Conservation (phyloP, 2,888 invertebrate genomes). For the Campoletis raptor region DNA sequence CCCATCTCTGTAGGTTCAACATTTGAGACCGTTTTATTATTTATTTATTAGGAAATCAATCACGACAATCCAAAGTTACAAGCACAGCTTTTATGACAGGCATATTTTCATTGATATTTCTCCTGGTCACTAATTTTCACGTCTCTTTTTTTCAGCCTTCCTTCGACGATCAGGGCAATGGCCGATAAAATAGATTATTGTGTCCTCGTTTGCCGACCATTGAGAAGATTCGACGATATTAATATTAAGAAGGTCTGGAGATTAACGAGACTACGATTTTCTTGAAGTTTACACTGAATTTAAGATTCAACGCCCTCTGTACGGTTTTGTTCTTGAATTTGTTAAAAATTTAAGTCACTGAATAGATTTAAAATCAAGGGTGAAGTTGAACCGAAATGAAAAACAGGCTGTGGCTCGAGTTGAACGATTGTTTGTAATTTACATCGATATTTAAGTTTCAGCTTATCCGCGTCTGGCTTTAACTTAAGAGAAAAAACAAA, state of each 20-base stretch:
- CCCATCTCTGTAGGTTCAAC: no score
- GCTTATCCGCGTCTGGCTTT: not conserved
- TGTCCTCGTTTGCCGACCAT: not conserved
- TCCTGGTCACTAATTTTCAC: not conserved
- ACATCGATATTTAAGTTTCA: not conserved
- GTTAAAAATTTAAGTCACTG: not conserved
- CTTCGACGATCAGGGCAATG: not conserved
- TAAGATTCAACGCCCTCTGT: no score
- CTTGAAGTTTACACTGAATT: not conserved
- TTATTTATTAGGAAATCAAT: not conserved
- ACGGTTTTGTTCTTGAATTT: not conserved
- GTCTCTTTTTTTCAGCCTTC: conserved; percentile 36
- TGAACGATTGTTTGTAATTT: not conserved
- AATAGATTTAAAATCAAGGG: not conserved
- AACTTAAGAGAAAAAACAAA: not conserved
- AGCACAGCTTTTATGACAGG: not conserved
- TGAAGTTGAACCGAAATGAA: not conserved
- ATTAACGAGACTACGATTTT: no score
- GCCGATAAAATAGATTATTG: not conserved
- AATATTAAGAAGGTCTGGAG: not conserved
- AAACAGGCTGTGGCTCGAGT: not conserved
- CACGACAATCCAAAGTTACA: not conserved
- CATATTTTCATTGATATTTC: not conserved
- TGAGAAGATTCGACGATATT: not conserved
- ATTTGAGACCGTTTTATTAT: no score